phyloP scores from a whole-genome alignment of 2,888 invertebrate genomes.

The Cabera pusaria region DNA sequence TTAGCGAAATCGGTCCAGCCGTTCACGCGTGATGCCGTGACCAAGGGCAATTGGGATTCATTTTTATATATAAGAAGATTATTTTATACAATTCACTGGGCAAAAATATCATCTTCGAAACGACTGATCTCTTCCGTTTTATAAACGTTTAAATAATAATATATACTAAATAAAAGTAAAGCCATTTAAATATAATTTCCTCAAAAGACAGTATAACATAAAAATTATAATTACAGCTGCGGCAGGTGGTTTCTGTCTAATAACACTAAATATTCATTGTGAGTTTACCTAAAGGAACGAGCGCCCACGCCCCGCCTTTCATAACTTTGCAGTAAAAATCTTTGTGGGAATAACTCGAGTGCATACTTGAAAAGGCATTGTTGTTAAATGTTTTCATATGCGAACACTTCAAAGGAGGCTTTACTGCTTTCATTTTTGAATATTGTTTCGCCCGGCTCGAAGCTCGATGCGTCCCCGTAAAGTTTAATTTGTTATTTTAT shows the following conservation, averaged over 20 bases:
- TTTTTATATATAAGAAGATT: no score
- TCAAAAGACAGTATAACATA: slow-evolving; percentile 18
- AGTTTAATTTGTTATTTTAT: no score
- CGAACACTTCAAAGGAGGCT: slow-evolving; percentile 8
- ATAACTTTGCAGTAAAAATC: slow-evolving; percentile 44
- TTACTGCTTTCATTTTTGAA: slow-evolving; percentile 8
- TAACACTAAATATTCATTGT: slow-evolving; percentile 51
- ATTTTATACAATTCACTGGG: no score
- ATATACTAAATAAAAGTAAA: slow-evolving; percentile 2
- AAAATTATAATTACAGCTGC: slow-evolving; percentile 32
- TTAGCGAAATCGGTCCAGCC: no score
- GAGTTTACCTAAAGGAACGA: slow-evolving; percentile 39
- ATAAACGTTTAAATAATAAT: no score
- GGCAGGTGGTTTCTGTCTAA: slow-evolving; percentile 30
- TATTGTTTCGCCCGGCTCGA: not conserved
- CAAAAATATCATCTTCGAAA: no score
- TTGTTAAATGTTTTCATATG: slow-evolving; percentile 28
- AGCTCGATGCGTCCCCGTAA: no score
- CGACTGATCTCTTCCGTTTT: no score
- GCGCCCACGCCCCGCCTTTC: slow-evolving; percentile 48
- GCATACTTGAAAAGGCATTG: slow-evolving; percentile 30
- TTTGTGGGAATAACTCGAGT: slow-evolving; percentile 35
- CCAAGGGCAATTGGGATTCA: no score
- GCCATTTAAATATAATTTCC: slow-evolving; percentile 4
- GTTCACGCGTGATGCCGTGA: no score